phyloP scores from a whole-genome alignment of 1,140 invertebrate genomes.

The Drosophila kikkawai region DNA sequence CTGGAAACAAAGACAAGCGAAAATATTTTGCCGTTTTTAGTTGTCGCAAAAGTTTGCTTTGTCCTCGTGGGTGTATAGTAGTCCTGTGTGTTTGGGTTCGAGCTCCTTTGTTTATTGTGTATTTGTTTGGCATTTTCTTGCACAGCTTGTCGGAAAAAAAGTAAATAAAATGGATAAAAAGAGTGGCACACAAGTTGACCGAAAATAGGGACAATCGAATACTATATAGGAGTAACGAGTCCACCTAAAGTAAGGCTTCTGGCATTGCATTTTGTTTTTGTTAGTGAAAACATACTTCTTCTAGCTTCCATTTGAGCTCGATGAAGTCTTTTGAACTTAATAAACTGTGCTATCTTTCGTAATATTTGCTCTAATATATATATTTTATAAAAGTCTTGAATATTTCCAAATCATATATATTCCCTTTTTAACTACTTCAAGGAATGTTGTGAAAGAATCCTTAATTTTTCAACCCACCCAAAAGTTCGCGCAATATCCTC shows the following conservation, averaged over 20 bases:
- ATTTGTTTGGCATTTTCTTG: constrained; percentile 73
- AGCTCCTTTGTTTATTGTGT: constrained; percentile 73
- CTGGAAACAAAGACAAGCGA: constrained; percentile 66
- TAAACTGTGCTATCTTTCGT: not conserved
- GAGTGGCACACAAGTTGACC: constrained; percentile 52
- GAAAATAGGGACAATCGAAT: constrained; percentile 52
- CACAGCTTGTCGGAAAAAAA: constrained; percentile 57
- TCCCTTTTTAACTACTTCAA: constrained; percentile 13
- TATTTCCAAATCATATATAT: not conserved
- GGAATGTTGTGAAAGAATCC: constrained; percentile 9
- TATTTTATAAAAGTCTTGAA: not conserved
- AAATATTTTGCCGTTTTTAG: constrained; percentile 81
- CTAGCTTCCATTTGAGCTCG: not conserved
- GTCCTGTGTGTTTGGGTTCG: constrained; percentile 37
- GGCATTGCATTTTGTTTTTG: constrained; percentile 17
- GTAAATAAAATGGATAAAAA: constrained; percentile 11
- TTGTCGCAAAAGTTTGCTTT: constrained; percentile 76
- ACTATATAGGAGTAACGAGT: constrained; percentile 1
- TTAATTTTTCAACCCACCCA: constrained; percentile 4
- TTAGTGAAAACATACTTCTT: not conserved
- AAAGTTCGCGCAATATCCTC: constrained; percentile 8
- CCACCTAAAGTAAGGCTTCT: constrained; percentile 11
- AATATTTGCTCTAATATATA: not conserved
- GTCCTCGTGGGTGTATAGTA: constrained; percentile 23
- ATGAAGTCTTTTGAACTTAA: no score